Base-by-base conservation (phyloP, 2,888 invertebrate species). In the Spodoptera picta region DNA sequence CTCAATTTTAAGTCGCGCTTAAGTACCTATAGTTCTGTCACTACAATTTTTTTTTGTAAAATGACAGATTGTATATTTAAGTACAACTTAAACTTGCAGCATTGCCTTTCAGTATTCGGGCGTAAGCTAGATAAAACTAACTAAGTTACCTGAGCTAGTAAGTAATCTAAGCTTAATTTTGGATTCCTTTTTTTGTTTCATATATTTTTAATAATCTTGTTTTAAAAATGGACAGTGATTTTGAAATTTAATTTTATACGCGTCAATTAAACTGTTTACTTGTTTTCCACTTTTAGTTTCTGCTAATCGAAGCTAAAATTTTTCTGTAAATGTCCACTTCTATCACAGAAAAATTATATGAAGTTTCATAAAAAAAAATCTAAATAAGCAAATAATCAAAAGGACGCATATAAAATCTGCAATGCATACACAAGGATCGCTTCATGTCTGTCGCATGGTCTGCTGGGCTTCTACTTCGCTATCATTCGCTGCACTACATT, bases 361-460 rank as follows among this genome's bases (percentile, higher is more conserved):
- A 31, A 63, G 60, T 19, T 19, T 19, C 19, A 19, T 19, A 2
- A 19, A 19, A 19, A 19, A 19, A 19, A 19, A 19, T 1, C 14
- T 14, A 14, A 14, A 14, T 14, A 14, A 14, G 14, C 14, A 14
- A 14, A 14, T 14, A 14, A 53, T 24, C 19, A 31, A 41, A 63
- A 62, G 60, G 74, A 69, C 72, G 65, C 63, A 60, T 78, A 72
- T 78, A 45, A 64, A 54, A 60, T 61, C 46, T 41, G 43, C 65
- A 67, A 61, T 69, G 55, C 42, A 19, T 54, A 45, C 45, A 48
- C 56, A 19, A 47, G 42, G 41, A 61, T 60, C 56, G 73, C 69
- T 81, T 72, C 56, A 63, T 77, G 71, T 62, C 73, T 64, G 59
- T 55, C 62, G 81, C 82, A 81, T 79, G 83, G 76, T 84, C 65